Base-by-base conservation (phyloP, 2,113 vertebrate genomes). In the Todiramphus saurophagus region DNA sequence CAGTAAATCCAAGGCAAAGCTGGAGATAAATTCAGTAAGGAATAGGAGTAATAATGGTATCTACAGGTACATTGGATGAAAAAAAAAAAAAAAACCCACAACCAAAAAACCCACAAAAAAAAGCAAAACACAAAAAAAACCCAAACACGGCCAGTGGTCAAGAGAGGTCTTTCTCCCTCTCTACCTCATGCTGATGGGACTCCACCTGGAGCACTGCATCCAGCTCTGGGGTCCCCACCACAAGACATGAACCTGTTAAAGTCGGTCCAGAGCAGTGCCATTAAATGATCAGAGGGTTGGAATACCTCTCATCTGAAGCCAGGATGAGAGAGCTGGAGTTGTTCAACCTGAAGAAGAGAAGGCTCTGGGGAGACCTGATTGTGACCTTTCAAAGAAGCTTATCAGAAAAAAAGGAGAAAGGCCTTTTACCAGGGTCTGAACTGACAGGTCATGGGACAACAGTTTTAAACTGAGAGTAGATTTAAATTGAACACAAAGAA, bases 111-210 rank as follows among this genome's bases (percentile, higher is more conserved):
- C 41, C 5, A 73, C 28, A 15, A 44, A 33, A 44, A 33, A 46
- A 46, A 6, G 6, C 16, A n/a, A 46, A 18, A 46, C 18, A 8
- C 7, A 46, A 43, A 72, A 51, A 7, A 37, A 37, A 37, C 37
- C 37, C 5, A 73, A 83, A 19, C 1, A 1, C 3, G 2, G 9
- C 12, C 68, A 53, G 24, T 53, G 16, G 25, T 20, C 2, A 1
- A 84, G 12, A 12, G 19, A 63, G 33, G 16, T 37, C 31, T 51
- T 72, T 62, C 37, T 62, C 3, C 19, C 24, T 11, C 24, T 72
- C 35, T 70, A 3, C 33, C n/a, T 24, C 7, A 5, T 3, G 0
- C 23, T 79, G 23, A 8, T 66, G 8, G 66, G 8, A 48, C 11
- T 9, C 25, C 19, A 67, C 7, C 19, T 30, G 25, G 8, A 37